These are phyloP conservation scores for Linnaemya tessellans DNA, from an alignment of 2,888 invertebrate genomes.

Conservation along the genomic window DNA sequence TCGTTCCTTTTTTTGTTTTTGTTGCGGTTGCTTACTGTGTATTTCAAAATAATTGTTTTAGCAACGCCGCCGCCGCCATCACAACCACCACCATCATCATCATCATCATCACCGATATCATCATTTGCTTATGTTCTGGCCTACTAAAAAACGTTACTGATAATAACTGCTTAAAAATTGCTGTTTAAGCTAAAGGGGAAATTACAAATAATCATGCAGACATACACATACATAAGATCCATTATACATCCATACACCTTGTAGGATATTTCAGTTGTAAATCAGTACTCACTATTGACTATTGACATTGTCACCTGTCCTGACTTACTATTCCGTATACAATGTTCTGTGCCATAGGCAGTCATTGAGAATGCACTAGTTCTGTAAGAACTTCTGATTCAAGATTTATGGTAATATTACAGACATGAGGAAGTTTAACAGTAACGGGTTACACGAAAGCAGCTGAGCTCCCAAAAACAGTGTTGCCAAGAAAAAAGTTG, in stretches of 20 bases:
- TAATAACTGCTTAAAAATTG: constrained; percentile 56
- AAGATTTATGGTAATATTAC: no score
- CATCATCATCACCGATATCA: constrained; percentile 42
- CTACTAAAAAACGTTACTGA: constrained; percentile 50
- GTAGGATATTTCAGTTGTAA: no score
- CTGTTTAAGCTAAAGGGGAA: constrained; percentile 54
- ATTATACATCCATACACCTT: background rate
- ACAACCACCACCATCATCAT: constrained; percentile 7
- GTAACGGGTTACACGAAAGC: no score
- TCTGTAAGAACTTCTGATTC: no score
- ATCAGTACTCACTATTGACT: no score
- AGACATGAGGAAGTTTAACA: no score
- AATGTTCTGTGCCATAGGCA: no score
- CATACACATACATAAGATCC: constrained; percentile 5
- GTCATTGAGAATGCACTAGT: no score
- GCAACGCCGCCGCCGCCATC: constrained; percentile 56
- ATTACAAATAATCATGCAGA: constrained; percentile 58
- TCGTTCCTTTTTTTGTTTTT: constrained; percentile 56
- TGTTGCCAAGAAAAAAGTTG: no score
- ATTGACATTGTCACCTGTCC: no score
- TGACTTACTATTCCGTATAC: no score
- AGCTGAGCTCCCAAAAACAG: no score
- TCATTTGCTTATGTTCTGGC: constrained; percentile 47
- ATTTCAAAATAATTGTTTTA: constrained; percentile 65
- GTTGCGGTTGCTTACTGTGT: constrained; percentile 50